Evolutionary conservation across 1,140 invertebrate species (phyloP).

Genomic region (Wiebesia pumilae): DNA sequence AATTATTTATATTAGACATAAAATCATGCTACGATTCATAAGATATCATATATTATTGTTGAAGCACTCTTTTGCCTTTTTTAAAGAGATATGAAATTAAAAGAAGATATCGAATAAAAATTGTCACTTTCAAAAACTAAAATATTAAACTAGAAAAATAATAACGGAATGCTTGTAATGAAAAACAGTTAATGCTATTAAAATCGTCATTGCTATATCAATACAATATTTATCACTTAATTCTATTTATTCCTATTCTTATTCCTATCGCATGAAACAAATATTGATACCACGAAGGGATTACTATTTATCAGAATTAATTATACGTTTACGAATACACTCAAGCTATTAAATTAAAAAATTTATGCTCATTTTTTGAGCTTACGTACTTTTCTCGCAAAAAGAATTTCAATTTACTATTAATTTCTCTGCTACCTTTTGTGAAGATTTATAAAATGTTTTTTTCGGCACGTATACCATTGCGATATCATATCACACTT

Average conservation of each 20-base stretch:
- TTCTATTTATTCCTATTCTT: neutral
- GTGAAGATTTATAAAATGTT: slow-evolving; percentile 17
- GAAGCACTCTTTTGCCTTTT: too few relatives aligned
- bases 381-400: neutral
- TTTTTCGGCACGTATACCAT: slow-evolving; percentile 7
- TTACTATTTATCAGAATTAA: neutral
- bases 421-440: neutral
- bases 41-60: too few relatives aligned
- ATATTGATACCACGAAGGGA: neutral
- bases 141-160: too few relatives aligned
- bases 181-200: too few relatives aligned
- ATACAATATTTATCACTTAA: neutral
- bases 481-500: slow-evolving; percentile 43
- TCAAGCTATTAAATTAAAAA: slow-evolving; percentile 16
- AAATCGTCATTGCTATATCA: neutral
- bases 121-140: too few relatives aligned
- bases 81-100: too few relatives aligned
- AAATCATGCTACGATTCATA: too few relatives aligned
- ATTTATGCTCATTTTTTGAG: slow-evolving; percentile 1
- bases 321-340: neutral
- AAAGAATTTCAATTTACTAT: neutral
- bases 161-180: too few relatives aligned
- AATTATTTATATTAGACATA: too few relatives aligned
- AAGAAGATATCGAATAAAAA: too few relatives aligned
- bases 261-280: neutral